These are phyloP conservation scores for Microcebus murinus DNA, from an alignment of 2,113 vertebrate species.

Conservation along the genomic window DNA sequence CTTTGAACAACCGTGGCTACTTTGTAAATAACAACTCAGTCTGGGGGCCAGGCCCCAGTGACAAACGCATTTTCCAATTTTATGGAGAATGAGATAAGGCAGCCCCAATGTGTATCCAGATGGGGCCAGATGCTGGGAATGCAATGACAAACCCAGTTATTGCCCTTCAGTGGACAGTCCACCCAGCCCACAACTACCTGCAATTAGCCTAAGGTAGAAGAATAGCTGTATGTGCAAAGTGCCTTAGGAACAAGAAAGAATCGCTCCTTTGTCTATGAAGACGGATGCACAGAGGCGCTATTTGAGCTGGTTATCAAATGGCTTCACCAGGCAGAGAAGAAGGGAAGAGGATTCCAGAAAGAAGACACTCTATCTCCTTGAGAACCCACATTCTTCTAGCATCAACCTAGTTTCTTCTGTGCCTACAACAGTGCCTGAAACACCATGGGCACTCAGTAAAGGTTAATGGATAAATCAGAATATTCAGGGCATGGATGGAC, in stretches of 20 bases:
- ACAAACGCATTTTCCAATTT: too few relatives aligned
- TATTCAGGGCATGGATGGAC: neutral
- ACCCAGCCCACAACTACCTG: neutral
- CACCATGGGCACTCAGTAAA: neutral
- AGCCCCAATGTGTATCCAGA: neutral
- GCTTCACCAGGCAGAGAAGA: neutral
- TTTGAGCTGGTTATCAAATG: neutral
- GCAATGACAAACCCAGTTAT: neutral
- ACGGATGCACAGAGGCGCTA: neutral
- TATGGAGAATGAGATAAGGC: too few relatives aligned
- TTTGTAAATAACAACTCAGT: too few relatives aligned
- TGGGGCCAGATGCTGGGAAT: neutral
- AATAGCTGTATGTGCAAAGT: neutral
- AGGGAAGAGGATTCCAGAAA: neutral
- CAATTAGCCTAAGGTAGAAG: neutral
- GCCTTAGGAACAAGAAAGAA: neutral
- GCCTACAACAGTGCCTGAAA: neutral
- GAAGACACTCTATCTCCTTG: neutral
- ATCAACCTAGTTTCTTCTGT: neutral
- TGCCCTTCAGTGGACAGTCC: neutral
- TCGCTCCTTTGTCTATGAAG: neutral
- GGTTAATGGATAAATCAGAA: neutral
- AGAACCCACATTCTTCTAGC: neutral
- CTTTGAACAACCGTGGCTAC: neutral
- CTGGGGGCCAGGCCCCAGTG: too few relatives aligned